Percentiles rank a stretch among this genome's conserved stretches.
Evolutionary conservation across 2,113 vertebrate species (phyloP).

Genomic region (Nematolebias whitei): DNA sequence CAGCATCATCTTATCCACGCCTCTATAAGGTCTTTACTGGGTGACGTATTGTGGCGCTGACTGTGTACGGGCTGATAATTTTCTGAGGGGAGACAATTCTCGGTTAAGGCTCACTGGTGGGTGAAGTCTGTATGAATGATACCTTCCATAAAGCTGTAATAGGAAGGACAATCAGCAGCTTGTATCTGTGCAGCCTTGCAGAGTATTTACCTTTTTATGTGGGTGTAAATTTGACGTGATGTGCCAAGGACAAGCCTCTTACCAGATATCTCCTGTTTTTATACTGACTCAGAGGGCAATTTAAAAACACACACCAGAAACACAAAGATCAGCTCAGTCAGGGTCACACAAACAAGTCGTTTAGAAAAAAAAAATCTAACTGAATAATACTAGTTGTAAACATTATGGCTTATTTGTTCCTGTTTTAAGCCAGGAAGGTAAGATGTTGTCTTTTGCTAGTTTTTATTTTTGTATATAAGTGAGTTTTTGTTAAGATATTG

Average conservation of each 20-base stretch:
- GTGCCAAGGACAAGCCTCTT: constrained; percentile 66
- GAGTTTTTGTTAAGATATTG: no score
- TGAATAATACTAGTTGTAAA: no score
- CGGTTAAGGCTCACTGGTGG: constrained; percentile 49
- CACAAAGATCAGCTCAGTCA: constrained; percentile 1
- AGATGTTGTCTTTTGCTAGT: no score
- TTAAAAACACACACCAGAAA: constrained; percentile 6
- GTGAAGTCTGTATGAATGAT: constrained; percentile 72
- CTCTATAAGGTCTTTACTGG: constrained; percentile 36
- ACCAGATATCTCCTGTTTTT: constrained; percentile 33
- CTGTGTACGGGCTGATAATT: constrained; percentile 51
- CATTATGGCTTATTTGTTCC: no score
- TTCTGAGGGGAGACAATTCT: constrained; percentile 39
- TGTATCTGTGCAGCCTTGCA: constrained; percentile 75
- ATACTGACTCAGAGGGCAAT: constrained; percentile 16
- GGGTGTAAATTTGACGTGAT: constrained; percentile 72
- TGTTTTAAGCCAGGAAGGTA: no score
- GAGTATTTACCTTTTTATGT: constrained; percentile 81
- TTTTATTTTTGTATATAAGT: no score
- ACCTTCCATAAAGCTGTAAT: constrained; percentile 79
- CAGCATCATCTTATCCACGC: constrained; percentile 24
- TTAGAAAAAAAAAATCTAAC: no score
- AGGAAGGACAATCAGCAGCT: constrained; percentile 78
- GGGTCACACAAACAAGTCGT: not conserved
- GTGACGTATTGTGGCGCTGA: constrained; percentile 30